Percentiles rank a stretch among this genome's conserved stretches.
These are phyloP conservation scores for Synanthedon formicaeformis DNA, from an alignment of 2,888 invertebrate genomes.

Conservation along the genomic window DNA sequence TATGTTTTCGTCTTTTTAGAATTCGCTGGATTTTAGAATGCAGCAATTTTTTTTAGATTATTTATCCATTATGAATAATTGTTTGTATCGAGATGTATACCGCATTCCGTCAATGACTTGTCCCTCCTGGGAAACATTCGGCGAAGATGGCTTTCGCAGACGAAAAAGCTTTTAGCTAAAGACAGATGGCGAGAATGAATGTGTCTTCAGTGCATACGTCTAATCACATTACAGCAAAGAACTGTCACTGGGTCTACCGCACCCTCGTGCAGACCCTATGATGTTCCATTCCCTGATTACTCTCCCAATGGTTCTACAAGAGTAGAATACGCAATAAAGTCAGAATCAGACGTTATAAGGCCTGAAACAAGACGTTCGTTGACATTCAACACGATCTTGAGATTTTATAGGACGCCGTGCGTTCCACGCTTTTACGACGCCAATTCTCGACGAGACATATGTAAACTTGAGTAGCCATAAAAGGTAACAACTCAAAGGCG, in stretches of 20 bases:
- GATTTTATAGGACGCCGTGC: constrained; percentile 10
- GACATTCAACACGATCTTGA: constrained; percentile 7
- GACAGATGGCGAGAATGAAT: constrained; percentile 10
- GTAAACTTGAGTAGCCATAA: constrained; percentile 11
- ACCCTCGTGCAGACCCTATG: too few species aligned
- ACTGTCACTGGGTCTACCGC: too few species aligned
- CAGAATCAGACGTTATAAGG: not conserved
- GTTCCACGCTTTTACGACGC: constrained; percentile 10
- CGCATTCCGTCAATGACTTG: not conserved
- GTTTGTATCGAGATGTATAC: too few species aligned
- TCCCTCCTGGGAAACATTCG: constrained; percentile 12
- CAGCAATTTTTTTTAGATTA: too few species aligned
- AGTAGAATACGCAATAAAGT: too few species aligned
- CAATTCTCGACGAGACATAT: constrained; percentile 14
- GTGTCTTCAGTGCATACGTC: constrained; percentile 2
- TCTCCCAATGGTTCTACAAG: too few species aligned
- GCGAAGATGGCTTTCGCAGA: constrained; percentile 14
- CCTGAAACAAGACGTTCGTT: constrained; percentile 2
- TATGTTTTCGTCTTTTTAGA: too few species aligned
- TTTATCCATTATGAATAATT: too few species aligned
- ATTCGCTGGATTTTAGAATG: too few species aligned
- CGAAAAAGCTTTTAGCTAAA: constrained; percentile 14
- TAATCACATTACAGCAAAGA: too few species aligned
- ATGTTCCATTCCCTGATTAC: too few species aligned
- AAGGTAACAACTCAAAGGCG: not conserved